These are phyloP conservation scores for Ditylenchus dipsaci DNA, from an alignment of 1,140 invertebrate species.

Conservation along the genomic window DNA sequence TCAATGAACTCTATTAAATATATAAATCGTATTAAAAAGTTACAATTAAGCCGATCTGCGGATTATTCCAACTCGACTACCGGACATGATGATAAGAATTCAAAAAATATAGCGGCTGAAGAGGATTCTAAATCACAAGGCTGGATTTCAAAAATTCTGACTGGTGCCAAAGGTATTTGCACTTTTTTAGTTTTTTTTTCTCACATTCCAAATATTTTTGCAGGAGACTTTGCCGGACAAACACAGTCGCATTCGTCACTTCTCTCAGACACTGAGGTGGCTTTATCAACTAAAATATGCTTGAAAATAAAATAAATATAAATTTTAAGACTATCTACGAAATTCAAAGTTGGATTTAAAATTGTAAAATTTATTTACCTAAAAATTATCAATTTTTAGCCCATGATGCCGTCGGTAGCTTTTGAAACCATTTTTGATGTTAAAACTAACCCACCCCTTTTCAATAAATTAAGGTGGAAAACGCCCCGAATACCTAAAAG, in stretches of 20 bases:
- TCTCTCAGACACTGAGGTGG: not conserved
- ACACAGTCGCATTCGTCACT: conserved; percentile 2
- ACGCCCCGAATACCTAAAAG: conserved; percentile 35
- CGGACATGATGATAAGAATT: too few species aligned
- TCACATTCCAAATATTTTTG: not conserved
- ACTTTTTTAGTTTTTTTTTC: not conserved
- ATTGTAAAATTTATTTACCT: too few species aligned
- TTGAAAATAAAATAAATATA: too few species aligned
- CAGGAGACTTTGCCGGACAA: not conserved
- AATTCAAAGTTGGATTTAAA: conserved; percentile 39
- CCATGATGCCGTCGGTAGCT: conserved; percentile 36
- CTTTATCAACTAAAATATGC: conserved; percentile 42
- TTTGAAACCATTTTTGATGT: too few species aligned
- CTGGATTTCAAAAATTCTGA: conserved; percentile 41
- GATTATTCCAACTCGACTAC: too few species aligned
- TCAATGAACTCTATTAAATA: too few species aligned
- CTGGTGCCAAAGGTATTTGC: conserved; percentile 14
- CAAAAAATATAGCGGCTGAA: conserved; percentile 3
- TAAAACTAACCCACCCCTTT: too few species aligned
- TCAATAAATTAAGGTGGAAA: conserved; percentile 21
- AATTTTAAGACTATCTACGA: conserved; percentile 51
- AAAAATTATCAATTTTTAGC: conserved; percentile 31
- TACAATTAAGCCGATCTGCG: too few species aligned
- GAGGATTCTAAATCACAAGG: conserved; percentile 15
- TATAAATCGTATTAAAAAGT: too few species aligned